Conservation (phyloP, 2,888 invertebrate species). For the Tortricodes alternella region DNA sequence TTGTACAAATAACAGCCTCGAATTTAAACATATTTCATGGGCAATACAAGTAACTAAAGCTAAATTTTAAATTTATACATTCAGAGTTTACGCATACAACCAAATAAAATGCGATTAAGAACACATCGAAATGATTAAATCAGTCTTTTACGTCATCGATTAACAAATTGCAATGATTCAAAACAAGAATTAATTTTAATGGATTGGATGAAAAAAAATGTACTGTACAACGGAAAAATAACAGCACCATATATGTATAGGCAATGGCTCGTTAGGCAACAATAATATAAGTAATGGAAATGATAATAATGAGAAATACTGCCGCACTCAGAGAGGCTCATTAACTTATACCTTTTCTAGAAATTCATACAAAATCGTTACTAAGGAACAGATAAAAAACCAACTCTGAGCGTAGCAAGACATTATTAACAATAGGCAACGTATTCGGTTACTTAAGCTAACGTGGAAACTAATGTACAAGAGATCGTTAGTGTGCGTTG, state of each 20-base stretch:
- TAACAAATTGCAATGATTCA: constrained; percentile 24
- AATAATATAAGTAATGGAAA: too few species aligned
- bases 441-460: constrained; percentile 41
- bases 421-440: constrained; percentile 36
- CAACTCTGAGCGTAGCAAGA: constrained; percentile 30
- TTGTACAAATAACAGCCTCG: constrained; percentile 9
- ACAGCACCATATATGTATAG: constrained; percentile 64
- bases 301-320: too few species aligned
- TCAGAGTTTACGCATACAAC: constrained; percentile 26
- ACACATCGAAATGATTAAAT: constrained; percentile 38
- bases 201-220: constrained; percentile 49
- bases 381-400: too few species aligned
- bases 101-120: constrained; percentile 34
- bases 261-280: constrained; percentile 32
- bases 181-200: constrained; percentile 35
- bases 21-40: constrained; percentile 11
- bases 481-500: constrained; percentile 63
- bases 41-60: constrained; percentile 11
- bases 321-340: too few species aligned
- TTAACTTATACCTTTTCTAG: too few species aligned
- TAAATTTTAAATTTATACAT: constrained; percentile 13
- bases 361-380: too few species aligned
- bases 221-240: constrained; percentile 65
- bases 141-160: constrained; percentile 26
- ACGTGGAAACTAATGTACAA: constrained; percentile 47